A percentile compares a stretch with the other conserved stretches of the same genome.
Conservation (phyloP, 2,888 invertebrate genomes). For the Taenaris catops region DNA sequence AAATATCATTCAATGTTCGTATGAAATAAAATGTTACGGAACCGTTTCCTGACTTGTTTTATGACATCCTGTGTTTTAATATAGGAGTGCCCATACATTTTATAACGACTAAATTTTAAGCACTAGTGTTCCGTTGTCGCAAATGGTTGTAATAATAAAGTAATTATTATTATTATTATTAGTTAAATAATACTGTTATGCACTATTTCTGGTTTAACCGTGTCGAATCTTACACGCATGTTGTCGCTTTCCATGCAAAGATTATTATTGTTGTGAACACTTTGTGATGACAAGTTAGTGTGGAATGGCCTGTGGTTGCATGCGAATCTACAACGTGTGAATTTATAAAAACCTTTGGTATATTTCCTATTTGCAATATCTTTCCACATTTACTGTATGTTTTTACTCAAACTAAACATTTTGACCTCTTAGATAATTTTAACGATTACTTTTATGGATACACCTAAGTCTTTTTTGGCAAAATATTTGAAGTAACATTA, state of each 20-base stretch:
- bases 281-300: conserved; percentile 60
- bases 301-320: conserved; percentile 32
- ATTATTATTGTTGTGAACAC: conserved; percentile 35
- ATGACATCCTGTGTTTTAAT: conserved; percentile 51
- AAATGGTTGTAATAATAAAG: conserved; percentile 75
- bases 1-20: conserved; percentile 1
- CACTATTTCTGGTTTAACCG: conserved; percentile 60
- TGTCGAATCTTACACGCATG: conserved; percentile 34
- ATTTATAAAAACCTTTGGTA: conserved; percentile 34
- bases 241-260: conserved; percentile 41
- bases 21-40: conserved; percentile 9
- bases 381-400: conserved; percentile 48
- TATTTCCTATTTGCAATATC: conserved; percentile 49
- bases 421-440: conserved; percentile 68
- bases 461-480: conserved; percentile 77
- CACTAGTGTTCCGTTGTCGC: conserved; percentile 72
- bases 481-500: conserved; percentile 77
- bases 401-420: conserved; percentile 66
- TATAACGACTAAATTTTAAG: conserved; percentile 50
- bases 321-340: conserved; percentile 37
- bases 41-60: conserved; percentile 35
- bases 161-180: too few relatives aligned
- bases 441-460: conserved; percentile 73
- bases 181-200: conserved; percentile 73
- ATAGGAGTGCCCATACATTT: conserved; percentile 57